Evolutionary conservation across 1,140 invertebrate genomes (phyloP).

Genomic region (Saccostrea glomerata): DNA sequence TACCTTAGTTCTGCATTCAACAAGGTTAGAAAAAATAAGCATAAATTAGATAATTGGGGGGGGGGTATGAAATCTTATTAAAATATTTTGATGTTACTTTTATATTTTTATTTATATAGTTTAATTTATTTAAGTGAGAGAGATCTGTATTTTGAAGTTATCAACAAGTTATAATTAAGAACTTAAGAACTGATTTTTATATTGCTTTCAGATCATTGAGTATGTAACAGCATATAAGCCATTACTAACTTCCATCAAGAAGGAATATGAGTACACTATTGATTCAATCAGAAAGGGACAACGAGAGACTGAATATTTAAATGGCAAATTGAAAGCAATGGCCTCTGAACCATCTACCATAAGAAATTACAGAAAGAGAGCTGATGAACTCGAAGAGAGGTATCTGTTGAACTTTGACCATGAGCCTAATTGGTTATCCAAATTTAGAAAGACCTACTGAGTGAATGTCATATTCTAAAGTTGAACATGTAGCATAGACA

Average conservation of each 20-base stretch:
- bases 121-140: no score
- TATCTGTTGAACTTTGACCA: neutral
- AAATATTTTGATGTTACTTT: no score
- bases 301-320: constrained; percentile 72
- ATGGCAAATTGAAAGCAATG: constrained; percentile 77
- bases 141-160: neutral
- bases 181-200: neutral
- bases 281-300: constrained; percentile 74
- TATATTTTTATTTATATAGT: no score
- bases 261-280: constrained; percentile 78
- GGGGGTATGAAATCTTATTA: no score
- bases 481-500: neutral
- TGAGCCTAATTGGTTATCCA: neutral
- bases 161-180: neutral
- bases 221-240: constrained; percentile 76
- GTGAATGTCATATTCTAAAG: neutral
- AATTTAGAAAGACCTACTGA: no score
- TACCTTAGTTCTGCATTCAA: constrained; percentile 21
- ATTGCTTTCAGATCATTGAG: constrained; percentile 71
- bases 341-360: constrained; percentile 76
- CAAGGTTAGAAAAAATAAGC: neutral
- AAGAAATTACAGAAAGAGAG: constrained; percentile 74
- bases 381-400: constrained; percentile 64
- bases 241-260: constrained; percentile 75
- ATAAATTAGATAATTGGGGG: neutral